Conservation (phyloP, 2,888 invertebrate species). For the Agrotis exclamationis region DNA sequence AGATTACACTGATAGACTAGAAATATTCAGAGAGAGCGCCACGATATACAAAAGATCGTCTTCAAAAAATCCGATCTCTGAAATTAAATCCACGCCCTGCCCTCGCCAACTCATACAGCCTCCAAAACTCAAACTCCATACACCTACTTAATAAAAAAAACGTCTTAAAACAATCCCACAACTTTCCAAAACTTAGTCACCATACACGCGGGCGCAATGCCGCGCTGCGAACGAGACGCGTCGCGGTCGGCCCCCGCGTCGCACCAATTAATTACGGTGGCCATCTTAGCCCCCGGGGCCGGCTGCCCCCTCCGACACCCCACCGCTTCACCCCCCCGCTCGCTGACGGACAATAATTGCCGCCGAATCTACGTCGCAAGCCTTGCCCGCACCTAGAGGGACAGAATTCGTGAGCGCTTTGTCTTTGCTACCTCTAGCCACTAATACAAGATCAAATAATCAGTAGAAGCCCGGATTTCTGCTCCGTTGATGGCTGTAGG, state of each 20-base stretch:
- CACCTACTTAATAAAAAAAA: not conserved
- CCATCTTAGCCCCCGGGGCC: constrained; percentile 86
- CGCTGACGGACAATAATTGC: constrained; percentile 90
- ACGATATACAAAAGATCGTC: not conserved
- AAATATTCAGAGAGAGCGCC: not conserved
- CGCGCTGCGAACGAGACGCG: constrained; percentile 87
- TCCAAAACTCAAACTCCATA: no score
- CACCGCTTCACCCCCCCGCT: constrained; percentile 65
- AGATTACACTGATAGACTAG: not conserved
- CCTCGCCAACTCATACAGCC: not conserved
- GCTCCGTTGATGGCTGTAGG: not conserved
- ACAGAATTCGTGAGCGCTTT: constrained; percentile 60
- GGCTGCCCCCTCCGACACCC: constrained; percentile 66
- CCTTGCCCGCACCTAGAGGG: constrained; percentile 64
- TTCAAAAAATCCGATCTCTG: not conserved
- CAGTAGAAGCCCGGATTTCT: constrained; percentile 11
- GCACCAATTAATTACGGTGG: constrained; percentile 91
- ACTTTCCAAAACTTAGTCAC: constrained; percentile 55
- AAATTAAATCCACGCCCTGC: not conserved
- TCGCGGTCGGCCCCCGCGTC: constrained; percentile 90
- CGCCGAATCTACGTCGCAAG: constrained; percentile 81
- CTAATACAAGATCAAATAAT: constrained; percentile 38
- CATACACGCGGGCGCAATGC: constrained; percentile 84
- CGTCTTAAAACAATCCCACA: constrained; percentile 6
- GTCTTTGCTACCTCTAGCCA: constrained; percentile 45